Evolutionary conservation across 2,888 invertebrate genomes (phyloP), one percentile per base, ranked within the genome.

Genomic region (Shargacucullia verbasci): DNA sequence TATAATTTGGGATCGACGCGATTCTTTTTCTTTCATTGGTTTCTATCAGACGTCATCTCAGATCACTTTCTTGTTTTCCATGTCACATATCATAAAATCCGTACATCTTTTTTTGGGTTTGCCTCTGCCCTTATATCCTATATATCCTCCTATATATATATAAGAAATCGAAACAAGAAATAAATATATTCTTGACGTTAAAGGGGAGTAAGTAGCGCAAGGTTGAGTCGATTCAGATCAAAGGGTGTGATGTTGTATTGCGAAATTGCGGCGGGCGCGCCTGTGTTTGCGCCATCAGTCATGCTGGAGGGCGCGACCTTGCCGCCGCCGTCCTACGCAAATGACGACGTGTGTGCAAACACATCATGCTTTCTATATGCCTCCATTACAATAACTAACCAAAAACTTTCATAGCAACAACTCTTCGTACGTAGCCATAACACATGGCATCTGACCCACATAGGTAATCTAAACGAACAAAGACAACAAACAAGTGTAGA

Each of bases 201-300:
- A 37, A 12, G 37, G 35, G 14, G 15, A 53, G 49, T 39, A 13
- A 64, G 38, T 55, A 27, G 59, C 67, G 37, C 71, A 67, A 70
- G 70, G 70, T 39, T 48, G 40, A 8, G 34, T 35, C 56, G 48
- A 60, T 70, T 67, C 63, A 60, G 66, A 67, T 44, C 70, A 62
- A 66, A 77, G 63, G 76, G 78, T 78, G 78, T 61, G 65, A 43
- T 63, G 52, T 63, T 59, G 50, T 59, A 49, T 63, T 52, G 52
- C 53, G 70, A 73, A 79, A 77, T 79, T 78, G 78, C 66, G 66
- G 59, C 72, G 45, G 78, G 59, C 83, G 70, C 82, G 20, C 84
- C 85, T 54, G 15, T 85, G 73, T 84, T 84, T 85, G 75, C 74
- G 40, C 81, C 78, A 84, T 83, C 83, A 70, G 71, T 84, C 80